Evolutionary conservation across 1,140 invertebrate species (phyloP).

Genomic region (Drosophila quadrilineata): DNA sequence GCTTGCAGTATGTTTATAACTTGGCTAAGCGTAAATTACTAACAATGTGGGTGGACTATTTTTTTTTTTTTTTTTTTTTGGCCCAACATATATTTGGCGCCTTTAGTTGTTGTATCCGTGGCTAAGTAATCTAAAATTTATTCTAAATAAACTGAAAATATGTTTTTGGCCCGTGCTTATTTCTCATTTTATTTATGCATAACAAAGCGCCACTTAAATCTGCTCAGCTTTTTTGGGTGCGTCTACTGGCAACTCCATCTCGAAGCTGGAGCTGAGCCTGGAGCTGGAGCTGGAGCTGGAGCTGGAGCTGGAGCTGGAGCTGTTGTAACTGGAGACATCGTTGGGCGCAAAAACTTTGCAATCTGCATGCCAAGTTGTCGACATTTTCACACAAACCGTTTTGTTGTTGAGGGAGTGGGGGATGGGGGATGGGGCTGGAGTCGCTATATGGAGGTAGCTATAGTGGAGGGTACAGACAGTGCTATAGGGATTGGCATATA

Average conservation of each 20-base stretch:
- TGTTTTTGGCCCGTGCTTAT: constrained; percentile 61
- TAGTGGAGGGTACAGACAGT: not conserved
- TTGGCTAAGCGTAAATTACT: constrained; percentile 66
- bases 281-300: constrained; percentile 8
- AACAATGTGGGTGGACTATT: constrained; percentile 14
- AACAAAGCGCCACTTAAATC: constrained; percentile 79
- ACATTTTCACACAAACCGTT: constrained; percentile 74
- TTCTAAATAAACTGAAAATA: constrained; percentile 79
- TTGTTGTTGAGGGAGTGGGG: constrained; percentile 41
- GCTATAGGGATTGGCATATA: too few relatives aligned
- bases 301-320: constrained; percentile 32
- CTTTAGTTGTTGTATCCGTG: constrained; percentile 47
- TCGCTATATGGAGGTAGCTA: not conserved
- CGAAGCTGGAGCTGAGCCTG: constrained; percentile 20
- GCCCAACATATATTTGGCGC: constrained; percentile 44
- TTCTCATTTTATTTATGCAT: constrained; percentile 79
- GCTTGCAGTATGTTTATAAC: constrained; percentile 33
- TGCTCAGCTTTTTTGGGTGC: constrained; percentile 56
- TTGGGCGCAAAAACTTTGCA: constrained; percentile 76
- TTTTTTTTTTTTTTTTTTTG: constrained; percentile 15
- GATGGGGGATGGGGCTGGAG: constrained; percentile 11
- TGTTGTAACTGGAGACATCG: too few relatives aligned
- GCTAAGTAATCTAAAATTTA: constrained; percentile 78
- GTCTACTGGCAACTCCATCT: constrained; percentile 30
- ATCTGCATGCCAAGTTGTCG: constrained; percentile 78